Evolutionary conservation across 2,797 vertebrate genomes (phyloP).

Genomic region (Centroberyx gerrardi): DNA sequence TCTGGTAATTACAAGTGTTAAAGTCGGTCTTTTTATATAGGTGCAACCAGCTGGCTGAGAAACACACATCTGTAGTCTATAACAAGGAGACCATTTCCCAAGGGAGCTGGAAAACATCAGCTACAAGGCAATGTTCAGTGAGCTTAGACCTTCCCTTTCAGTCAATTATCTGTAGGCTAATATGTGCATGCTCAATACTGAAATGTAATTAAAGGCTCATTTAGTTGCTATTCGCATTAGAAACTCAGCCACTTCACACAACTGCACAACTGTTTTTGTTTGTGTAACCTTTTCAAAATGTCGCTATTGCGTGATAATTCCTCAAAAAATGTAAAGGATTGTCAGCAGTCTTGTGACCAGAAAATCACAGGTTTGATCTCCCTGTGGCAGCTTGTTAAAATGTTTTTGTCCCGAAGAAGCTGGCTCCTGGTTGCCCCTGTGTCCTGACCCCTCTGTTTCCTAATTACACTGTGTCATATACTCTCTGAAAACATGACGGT

Average conservation of each 20-base stretch:
- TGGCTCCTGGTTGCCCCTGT: background rate
- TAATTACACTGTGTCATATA: constrained; percentile 1
- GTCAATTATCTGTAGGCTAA: background rate
- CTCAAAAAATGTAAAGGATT: background rate
- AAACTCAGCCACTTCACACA: constrained; percentile 3
- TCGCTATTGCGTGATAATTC: background rate
- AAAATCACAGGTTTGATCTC: background rate
- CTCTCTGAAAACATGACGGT: background rate
- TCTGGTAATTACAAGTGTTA: constrained; percentile 61
- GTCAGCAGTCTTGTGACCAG: background rate
- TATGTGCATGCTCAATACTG: background rate
- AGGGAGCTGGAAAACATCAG: constrained; percentile 10
- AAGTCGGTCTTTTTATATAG: constrained; percentile 35
- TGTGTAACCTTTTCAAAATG: constrained; percentile 7
- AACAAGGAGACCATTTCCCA: constrained; percentile 31
- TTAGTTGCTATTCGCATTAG: constrained; percentile 11
- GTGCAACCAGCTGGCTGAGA: constrained; percentile 56
- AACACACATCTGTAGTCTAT: constrained; percentile 61
- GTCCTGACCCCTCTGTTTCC: background rate
- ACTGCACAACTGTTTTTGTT: background rate
- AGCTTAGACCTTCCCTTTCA: background rate
- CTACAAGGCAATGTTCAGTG: background rate
- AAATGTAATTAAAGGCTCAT: constrained; percentile 14
- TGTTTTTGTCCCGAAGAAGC: background rate
- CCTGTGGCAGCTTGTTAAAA: background rate